A percentile compares a stretch with the other conserved stretches of the same genome.
These are phyloP conservation scores for Cryptophagus acutangulus DNA, from an alignment of 2,888 invertebrate species.

Conservation along the genomic window DNA sequence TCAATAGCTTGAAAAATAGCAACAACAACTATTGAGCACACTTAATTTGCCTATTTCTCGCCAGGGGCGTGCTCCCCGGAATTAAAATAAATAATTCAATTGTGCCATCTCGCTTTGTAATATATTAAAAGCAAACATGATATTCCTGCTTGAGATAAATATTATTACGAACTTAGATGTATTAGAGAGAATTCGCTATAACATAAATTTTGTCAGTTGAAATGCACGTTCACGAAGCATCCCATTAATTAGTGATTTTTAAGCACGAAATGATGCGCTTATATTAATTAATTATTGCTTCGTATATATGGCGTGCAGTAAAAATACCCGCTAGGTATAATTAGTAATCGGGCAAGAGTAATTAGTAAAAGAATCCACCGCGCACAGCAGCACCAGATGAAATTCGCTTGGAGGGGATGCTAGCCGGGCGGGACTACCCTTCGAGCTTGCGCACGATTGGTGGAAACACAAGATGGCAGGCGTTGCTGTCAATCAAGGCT, in stretches of 20 bases:
- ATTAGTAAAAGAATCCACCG: constrained; percentile 37
- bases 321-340: constrained; percentile 50
- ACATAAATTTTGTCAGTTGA: too few species aligned
- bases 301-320: constrained; percentile 40
- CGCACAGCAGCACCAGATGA: constrained; percentile 20
- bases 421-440: constrained; percentile 25
- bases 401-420: constrained; percentile 14
- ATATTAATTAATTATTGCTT: constrained; percentile 49
- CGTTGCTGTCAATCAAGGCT: constrained; percentile 45
- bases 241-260: constrained; percentile 46
- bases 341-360: constrained; percentile 47
- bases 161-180: too few species aligned
- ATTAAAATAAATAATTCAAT: too few species aligned
- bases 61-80: too few species aligned
- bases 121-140: too few species aligned
- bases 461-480: constrained; percentile 44
- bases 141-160: too few species aligned
- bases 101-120: too few species aligned
- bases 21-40: too few species aligned
- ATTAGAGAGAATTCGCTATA: too few species aligned
- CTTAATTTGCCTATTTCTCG: too few species aligned
- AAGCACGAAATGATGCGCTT: constrained; percentile 47
- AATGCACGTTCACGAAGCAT: constrained; percentile 10
- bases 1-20: too few species aligned
- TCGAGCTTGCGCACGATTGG: constrained; percentile 38